Evolutionary conservation across 2,113 vertebrate genomes (phyloP).

Genomic region (Dicentrarchus labrax): DNA sequence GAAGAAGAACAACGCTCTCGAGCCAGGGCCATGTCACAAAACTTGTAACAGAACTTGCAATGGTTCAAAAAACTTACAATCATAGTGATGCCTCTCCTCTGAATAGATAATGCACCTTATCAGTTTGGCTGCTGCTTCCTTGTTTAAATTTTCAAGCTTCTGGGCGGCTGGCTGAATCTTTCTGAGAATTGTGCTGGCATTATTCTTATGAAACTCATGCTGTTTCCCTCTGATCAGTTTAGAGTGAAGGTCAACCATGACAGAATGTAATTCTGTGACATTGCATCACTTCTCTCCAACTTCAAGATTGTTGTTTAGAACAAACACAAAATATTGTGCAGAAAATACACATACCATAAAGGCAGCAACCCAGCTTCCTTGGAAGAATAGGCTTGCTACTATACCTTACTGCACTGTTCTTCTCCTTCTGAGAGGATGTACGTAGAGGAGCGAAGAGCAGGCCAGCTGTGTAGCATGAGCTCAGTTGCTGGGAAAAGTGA

Average conservation of each 20-base stretch:
- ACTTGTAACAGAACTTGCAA: neutral
- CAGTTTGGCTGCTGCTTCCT: neutral
- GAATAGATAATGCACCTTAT: neutral
- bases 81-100: neutral
- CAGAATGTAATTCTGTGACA: neutral
- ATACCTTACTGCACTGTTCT: constrained; percentile 22
- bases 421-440: constrained; percentile 30
- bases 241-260: constrained; percentile 1
- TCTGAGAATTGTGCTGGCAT: neutral
- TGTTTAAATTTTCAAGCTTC: neutral
- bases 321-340: neutral
- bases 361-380: neutral
- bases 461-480: constrained; percentile 58
- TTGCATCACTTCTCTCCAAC: neutral
- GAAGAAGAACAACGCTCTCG: neutral
- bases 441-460: constrained; percentile 34
- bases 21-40: neutral
- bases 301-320: neutral
- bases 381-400: neutral
- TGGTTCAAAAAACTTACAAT: neutral
- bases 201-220: neutral
- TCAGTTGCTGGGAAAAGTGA: constrained; percentile 55
- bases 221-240: neutral
- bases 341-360: neutral
- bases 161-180: neutral